Evolutionary conservation across 2,888 invertebrate genomes (phyloP).

Genomic region (Blastobasis lacticolella): DNA sequence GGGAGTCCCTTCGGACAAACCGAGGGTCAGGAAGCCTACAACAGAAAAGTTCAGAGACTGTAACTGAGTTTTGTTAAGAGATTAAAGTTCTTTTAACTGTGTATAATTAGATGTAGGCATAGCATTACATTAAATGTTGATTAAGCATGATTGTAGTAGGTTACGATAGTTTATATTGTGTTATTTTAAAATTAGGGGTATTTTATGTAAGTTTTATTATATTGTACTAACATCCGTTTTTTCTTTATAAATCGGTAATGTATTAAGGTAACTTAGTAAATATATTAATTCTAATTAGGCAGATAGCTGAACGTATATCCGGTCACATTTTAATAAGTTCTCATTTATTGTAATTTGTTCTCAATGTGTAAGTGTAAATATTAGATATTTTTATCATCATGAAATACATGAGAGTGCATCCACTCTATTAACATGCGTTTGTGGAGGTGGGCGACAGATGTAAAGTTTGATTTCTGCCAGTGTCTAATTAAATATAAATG

Average conservation of each 20-base stretch:
- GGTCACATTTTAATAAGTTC: slow-evolving; percentile 73
- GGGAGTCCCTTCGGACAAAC: slow-evolving; percentile 76
- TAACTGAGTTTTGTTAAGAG: slow-evolving; percentile 32
- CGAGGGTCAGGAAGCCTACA: slow-evolving; percentile 80
- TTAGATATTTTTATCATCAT: slow-evolving; percentile 3
- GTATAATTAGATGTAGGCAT: slow-evolving; percentile 23
- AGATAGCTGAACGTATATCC: slow-evolving; percentile 66
- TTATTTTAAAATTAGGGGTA: slow-evolving; percentile 66
- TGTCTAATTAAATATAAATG: slow-evolving; percentile 67
- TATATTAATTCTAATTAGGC: slow-evolving; percentile 70
- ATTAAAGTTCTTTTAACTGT: too few relatives aligned
- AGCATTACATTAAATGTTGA: slow-evolving; percentile 74
- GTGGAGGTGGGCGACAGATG: slow-evolving; percentile 48
- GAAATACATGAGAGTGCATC: slow-evolving; percentile 25
- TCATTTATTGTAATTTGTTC: slow-evolving; percentile 74
- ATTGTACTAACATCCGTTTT: slow-evolving; percentile 73
- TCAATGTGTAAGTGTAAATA: slow-evolving; percentile 45
- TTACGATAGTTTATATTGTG: slow-evolving; percentile 70
- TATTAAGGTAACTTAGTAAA: slow-evolving; percentile 69
- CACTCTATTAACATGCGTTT: slow-evolving; percentile 34
- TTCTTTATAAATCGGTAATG: slow-evolving; percentile 75
- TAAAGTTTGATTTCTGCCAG: slow-evolving; percentile 70
- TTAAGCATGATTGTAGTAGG: slow-evolving; percentile 67
- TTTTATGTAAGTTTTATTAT: slow-evolving; percentile 67
- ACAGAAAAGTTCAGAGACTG: slow-evolving; percentile 74